phyloP scores from a whole-genome alignment of 1,140 invertebrate genomes.

The Bombus balteatus region DNA sequence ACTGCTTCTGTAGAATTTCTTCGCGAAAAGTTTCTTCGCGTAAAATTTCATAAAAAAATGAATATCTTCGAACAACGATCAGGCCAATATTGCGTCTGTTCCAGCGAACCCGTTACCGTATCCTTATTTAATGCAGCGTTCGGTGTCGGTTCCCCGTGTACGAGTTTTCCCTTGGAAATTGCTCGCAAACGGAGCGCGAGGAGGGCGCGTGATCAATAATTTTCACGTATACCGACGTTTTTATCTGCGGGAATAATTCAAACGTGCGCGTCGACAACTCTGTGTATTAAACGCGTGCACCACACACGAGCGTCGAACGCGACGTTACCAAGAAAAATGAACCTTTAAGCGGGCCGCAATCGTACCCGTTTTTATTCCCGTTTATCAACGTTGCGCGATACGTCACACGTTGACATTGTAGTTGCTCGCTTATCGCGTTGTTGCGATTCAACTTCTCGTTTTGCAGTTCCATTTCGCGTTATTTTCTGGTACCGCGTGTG shows the following conservation, averaged over 20 bases:
- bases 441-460: background rate
- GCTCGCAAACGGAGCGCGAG: too few species aligned
- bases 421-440: conserved; percentile 1
- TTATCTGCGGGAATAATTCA: conserved; percentile 45
- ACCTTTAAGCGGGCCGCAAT: conserved; percentile 35
- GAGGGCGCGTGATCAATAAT: conserved; percentile 18
- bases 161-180: background rate
- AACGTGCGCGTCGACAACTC: conserved; percentile 3
- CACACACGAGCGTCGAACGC: background rate
- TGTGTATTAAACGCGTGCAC: conserved; percentile 6
- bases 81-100: background rate
- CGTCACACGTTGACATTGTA: conserved; percentile 19
- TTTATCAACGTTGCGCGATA: conserved; percentile 34
- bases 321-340: conserved; percentile 38
- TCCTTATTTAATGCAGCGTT: conserved; percentile 14
- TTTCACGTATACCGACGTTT: conserved; percentile 5
- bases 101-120: background rate
- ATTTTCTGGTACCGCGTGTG: background rate
- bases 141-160: too few species aligned
- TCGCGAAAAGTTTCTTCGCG: too few species aligned
- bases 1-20: background rate
- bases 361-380: conserved; percentile 31
- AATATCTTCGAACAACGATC: background rate
- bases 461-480: background rate
- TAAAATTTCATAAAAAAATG: background rate